Conservation (phyloP, 2,888 invertebrate genomes). For the Teleogryllus oceanicus region DNA sequence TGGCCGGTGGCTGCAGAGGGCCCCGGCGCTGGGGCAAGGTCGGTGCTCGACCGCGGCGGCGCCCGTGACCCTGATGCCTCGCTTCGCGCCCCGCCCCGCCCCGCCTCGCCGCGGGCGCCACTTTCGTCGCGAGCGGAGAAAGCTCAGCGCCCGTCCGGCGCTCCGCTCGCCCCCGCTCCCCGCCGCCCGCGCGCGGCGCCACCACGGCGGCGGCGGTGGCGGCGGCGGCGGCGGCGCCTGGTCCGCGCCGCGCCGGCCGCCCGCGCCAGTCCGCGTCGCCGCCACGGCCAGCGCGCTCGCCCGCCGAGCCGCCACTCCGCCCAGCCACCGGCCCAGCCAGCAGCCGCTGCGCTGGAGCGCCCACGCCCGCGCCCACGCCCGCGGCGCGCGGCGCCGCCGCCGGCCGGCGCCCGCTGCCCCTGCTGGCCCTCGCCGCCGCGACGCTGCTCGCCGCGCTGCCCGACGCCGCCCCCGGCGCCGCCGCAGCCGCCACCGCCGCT, state of each 20-base stretch:
- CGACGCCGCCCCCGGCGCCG: not conserved
- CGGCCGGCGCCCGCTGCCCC: not conserved
- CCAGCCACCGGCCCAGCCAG: not conserved
- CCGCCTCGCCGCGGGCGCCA: not conserved
- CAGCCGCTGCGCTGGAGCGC: not conserved
- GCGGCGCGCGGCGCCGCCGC: not conserved
- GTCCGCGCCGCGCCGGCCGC: not conserved
- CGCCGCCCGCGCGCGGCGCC: not conserved
- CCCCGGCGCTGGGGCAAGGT: not conserved
- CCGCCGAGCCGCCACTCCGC: not conserved
- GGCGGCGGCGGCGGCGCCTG: not conserved
- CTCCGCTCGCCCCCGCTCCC: not conserved
- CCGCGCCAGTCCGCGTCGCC: conserved; percentile 18
- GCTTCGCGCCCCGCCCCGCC: not conserved
- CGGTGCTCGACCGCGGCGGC: not conserved
- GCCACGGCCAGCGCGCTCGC: not conserved
- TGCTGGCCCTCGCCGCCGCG: not conserved
- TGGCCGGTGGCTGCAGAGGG: no score
- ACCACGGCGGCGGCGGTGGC: not conserved
- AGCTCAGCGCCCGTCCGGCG: not conserved
- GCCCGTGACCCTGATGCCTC: not conserved
- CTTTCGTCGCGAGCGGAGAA: conserved; percentile 18
- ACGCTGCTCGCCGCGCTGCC: not conserved
- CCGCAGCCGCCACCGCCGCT: not conserved
- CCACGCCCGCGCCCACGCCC: conserved; percentile 3